phyloP scores from a whole-genome alignment of 2,797 vertebrate species.

The Ciconia nigra region DNA sequence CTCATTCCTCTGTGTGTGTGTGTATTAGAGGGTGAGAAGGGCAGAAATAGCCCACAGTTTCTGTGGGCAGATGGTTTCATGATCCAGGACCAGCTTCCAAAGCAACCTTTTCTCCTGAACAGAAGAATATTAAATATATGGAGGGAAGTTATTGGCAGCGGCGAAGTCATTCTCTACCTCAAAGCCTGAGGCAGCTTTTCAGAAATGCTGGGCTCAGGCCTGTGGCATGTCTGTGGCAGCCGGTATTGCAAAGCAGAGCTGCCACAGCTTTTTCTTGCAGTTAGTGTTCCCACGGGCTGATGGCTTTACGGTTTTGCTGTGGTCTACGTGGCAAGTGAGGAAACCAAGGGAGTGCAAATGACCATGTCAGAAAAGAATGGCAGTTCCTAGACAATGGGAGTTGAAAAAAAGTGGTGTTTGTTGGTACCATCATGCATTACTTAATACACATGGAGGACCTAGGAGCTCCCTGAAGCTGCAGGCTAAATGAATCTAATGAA shows the following conservation, averaged over 20 bases:
- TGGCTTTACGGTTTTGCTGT: neutral
- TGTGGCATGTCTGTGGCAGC: neutral
- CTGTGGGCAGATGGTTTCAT: neutral
- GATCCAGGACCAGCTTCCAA: neutral
- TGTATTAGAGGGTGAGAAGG: neutral
- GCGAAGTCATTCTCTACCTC: neutral
- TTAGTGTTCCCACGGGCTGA: neutral
- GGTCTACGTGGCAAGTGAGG: neutral
- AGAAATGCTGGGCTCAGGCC: neutral
- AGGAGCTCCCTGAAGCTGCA: rapidly evolving
- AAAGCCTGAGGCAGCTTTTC: neutral
- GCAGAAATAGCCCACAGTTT: neutral
- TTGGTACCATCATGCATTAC: neutral
- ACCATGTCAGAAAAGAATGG: neutral
- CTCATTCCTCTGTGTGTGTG: neutral
- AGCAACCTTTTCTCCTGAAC: neutral
- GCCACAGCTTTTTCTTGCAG: neutral
- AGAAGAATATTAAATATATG: neutral
- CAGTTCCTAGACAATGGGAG: neutral
- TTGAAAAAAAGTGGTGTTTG: neutral
- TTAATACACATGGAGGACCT: neutral
- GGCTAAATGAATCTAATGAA: neutral
- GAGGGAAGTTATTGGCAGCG: neutral
- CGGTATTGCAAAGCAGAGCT: neutral
- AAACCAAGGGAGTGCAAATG: neutral